Evolutionary conservation across 2,888 invertebrate species (phyloP), one percentile per base, ranked within the genome.

Genomic region (Abrostola tripartita): DNA sequence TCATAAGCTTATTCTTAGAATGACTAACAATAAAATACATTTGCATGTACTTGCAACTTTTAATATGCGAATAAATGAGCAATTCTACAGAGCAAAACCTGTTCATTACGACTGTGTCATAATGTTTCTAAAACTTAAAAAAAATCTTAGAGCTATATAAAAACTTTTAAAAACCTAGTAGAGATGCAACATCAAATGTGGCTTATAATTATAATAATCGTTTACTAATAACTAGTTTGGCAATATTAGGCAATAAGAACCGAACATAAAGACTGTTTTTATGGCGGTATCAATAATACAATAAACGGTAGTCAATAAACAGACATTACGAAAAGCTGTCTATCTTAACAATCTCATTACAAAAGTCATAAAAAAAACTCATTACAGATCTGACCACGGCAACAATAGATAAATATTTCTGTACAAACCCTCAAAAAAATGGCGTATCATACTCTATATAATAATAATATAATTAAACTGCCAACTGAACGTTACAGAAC

Each of bases 341-440:
- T 78, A 82, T 83, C 82, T 79, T 71, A 81, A 85, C 85, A 84
- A 84, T 82, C 85, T 87, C 83, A 89, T 90, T 87, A 87, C 71
- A 76, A 78, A 69, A 76, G 70, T 74, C 75, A 58, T 40, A 60
- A 72, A 80, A 62, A 79, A 82, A 86, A 76, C 84, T 83, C 75
- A 88, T 89, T 85, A 86, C 81, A 71, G 79, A 77, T 76, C 77
- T 52, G 50, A 73, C 73, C 52, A 68, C 54, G 68, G 66, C 64
- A 68, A 84, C 83, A 85, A 83, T 79, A 78, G 81, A 81, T 70
- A 72, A 67, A 74, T 71, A 69, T 71, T 74, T 76, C 65, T 73
- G 59, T 59, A 70, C 51, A 74, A 76, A 76, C 62, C 52, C 8
- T 67, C 37, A 54, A 76, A 71, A 57, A 77, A 79, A 65, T 54